A percentile compares a stretch with the other conserved stretches of the same genome.
Conservation (phyloP, 2,888 invertebrate species). For the Chrysopilus asiliformis region DNA sequence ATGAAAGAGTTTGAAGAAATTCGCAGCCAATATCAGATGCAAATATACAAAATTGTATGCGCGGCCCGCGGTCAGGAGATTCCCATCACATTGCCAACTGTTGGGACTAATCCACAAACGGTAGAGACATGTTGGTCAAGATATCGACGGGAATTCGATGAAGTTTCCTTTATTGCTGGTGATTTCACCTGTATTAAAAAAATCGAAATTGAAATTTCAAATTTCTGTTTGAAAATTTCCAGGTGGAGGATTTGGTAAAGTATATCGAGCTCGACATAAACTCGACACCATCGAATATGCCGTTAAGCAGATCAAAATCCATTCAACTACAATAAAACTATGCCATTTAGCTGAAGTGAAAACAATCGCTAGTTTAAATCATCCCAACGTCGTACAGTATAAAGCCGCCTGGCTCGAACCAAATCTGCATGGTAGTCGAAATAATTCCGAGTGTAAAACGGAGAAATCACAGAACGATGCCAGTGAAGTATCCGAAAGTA, state of each 20-base stretch:
- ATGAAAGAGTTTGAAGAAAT: slow-evolving; percentile 54
- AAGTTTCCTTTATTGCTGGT: slow-evolving; percentile 50
- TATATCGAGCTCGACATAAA: slow-evolving; percentile 59
- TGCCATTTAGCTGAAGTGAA: slow-evolving; percentile 63
- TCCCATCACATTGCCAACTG: slow-evolving; percentile 37
- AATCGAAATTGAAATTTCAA: slow-evolving; percentile 15
- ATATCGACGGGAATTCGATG: slow-evolving; percentile 56
- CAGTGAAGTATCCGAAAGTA: background rate
- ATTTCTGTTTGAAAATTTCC: background rate
- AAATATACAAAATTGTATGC: slow-evolving; percentile 48
- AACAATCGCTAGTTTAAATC: slow-evolving; percentile 63
- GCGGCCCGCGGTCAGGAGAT: slow-evolving; percentile 44
- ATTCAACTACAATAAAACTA: slow-evolving; percentile 48
- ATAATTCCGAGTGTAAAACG: background rate
- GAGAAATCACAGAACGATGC: background rate
- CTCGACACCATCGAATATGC: slow-evolving; percentile 67
- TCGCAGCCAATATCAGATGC: slow-evolving; percentile 52
- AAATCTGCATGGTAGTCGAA: slow-evolving; percentile 39
- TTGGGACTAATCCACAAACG: slow-evolving; percentile 41
- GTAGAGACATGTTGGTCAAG: slow-evolving; percentile 43
- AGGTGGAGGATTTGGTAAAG: slow-evolving; percentile 60
- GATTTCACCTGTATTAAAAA: background rate
- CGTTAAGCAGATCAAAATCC: slow-evolving; percentile 59
- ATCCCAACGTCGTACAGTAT: slow-evolving; percentile 68
- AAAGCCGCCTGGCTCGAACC: slow-evolving; percentile 74